Evolutionary conservation across 2,888 invertebrate species (phyloP).

Genomic region (Palloptera scutellata): DNA sequence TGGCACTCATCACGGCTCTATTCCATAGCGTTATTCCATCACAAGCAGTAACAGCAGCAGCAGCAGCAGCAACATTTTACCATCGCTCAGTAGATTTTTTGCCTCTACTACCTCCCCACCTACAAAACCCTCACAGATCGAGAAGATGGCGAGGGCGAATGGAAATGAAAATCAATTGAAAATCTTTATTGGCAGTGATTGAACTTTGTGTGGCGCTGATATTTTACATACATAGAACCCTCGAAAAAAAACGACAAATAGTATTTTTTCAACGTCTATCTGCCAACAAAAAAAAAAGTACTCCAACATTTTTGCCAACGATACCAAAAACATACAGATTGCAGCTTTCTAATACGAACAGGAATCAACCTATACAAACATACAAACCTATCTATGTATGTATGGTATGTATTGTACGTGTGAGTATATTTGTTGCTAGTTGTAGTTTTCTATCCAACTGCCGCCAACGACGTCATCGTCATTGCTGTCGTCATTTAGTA

Average conservation of each 20-base stretch:
- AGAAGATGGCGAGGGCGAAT: background rate
- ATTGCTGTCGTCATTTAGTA: too few relatives aligned
- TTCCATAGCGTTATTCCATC: slow-evolving; percentile 26
- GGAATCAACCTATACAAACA: background rate
- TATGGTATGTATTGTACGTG: too few relatives aligned
- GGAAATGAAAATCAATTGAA: slow-evolving; percentile 38
- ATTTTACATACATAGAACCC: slow-evolving; percentile 1
- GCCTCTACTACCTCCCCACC: background rate
- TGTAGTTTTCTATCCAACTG: too few relatives aligned
- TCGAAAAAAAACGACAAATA: slow-evolving; percentile 7
- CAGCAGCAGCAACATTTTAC: slow-evolving; percentile 16
- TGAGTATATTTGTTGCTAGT: too few relatives aligned
- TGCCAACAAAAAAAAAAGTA: too few relatives aligned
- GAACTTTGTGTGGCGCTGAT: slow-evolving; percentile 30
- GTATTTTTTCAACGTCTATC: background rate
- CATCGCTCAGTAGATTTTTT: background rate
- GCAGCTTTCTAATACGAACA: slow-evolving; percentile 1
- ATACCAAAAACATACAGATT: slow-evolving; percentile 6
- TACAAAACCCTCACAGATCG: background rate
- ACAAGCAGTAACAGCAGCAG: background rate
- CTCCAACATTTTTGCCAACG: background rate
- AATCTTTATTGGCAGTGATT: slow-evolving; percentile 41
- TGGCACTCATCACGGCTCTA: slow-evolving; percentile 37
- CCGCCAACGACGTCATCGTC: too few relatives aligned
- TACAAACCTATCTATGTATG: too few relatives aligned